Evolutionary conservation across 2,113 vertebrate species (phyloP), one percentile per base, ranked within the genome.

Genomic region (Bostrychus sinensis): DNA sequence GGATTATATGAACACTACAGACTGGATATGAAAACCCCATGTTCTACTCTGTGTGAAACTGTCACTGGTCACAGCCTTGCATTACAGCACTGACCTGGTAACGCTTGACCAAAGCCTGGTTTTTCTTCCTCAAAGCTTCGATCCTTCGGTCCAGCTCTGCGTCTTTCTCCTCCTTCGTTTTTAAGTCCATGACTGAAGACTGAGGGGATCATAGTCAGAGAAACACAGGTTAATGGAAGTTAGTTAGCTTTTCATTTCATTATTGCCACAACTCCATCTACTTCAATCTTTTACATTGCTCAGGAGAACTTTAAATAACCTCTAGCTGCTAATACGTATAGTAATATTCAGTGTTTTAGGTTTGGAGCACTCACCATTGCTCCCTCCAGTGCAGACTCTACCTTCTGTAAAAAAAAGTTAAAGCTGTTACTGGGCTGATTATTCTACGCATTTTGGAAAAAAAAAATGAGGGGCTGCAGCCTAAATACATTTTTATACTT

Each of bases 141-240:
- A 98, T 97, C 23, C 94, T 87, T 70, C 78, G 87, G 89, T 98
- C 95, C 75, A 98, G 54, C 81, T 95, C 96, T 0, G 94, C 95
- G 26, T 96, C 95, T 69, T 96, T 96, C 85, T 97, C 95, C 75
- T 96, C 95, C 77, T 95, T 95, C 0, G 94, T 96, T 60, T 93
- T 94, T 54, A 96, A 77, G 75, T 96, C 95, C 70, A 94, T 70
- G 0, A 84, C 77, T 41, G 93, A 86, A 37, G 95, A 93, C 93
- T 94, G 75, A 69, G 12, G 64, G 1, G 37, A 2, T 50, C 22
- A 25, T 28, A 6, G 3, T n/a, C n/a, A n/a, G n/a, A n/a, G n/a
- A 51, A 39, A 34, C 37, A 1, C 22, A 56, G 46, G 5, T 19
- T 13, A 53, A 13, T 13, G 20, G 12, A 0, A n/a, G n/a, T n/a